Base-by-base conservation (phyloP, 2,113 vertebrate species). In the Embiotoca jacksoni region DNA sequence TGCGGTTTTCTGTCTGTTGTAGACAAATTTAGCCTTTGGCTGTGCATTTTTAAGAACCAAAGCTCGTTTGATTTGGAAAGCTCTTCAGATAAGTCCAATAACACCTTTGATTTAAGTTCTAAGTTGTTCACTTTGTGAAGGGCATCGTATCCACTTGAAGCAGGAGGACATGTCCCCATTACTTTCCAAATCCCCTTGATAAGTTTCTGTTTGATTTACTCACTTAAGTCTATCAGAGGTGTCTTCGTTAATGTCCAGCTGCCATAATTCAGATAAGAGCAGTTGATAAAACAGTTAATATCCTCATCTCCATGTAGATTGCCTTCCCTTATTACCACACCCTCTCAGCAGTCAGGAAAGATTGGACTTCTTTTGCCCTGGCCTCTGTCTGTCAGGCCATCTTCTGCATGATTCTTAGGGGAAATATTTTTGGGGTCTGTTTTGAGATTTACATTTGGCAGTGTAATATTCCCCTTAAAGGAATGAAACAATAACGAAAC, bases 61-160 rank as follows among this genome's bases (percentile, higher is more conserved):
- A 47, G 35, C 68, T 80, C 2, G 50, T 78, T 78, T 69, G 50
- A 81, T 81, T 53, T 73, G n/a, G 8, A 37, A 75, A 36, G 49
- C 41, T 67, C 50, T 52, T 70, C 6, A 71, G 44, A 78, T 76
- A 61, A 70, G 72, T 77, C 56, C 13, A 71, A 61, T 52, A 41
- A 63, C 23, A 13, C 39, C 55, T 71, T 69, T 65, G 0, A 68
- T 72, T 72, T 50, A 14, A 10, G 15, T 56, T 81, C 23, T 65
- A 47, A 59, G 0, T 52, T 64, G 15, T 35, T 15, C 41, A 2
- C 41, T 44, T 3, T 44, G 41, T 44, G 1, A 44, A 44, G 41
- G 10, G 13, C 41, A 13, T 13, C 2, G 6, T 41, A 41, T 41
- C 23, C 39, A 41, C 39, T 41, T 7, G n/a, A 50, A 31, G n/a